Percentiles rank a stretch among this genome's conserved stretches.
phyloP scores from a whole-genome alignment of 2,888 invertebrate genomes.

The Glaucopsyche alexis region DNA sequence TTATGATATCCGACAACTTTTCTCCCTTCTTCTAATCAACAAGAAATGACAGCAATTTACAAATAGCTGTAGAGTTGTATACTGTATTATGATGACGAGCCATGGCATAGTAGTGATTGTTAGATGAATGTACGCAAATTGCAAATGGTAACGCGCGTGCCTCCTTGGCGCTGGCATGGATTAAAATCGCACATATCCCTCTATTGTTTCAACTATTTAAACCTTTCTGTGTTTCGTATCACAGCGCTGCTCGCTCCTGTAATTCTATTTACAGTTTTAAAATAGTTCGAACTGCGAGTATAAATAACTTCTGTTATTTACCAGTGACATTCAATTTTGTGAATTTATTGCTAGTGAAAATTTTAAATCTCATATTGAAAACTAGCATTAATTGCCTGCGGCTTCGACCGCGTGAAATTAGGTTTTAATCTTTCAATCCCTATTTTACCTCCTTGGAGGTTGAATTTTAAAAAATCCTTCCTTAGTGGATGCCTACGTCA shows the following conservation, averaged over 20 bases:
- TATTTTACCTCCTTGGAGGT: no score
- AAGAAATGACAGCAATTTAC: neutral
- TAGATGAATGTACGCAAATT: constrained; percentile 58
- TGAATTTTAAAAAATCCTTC: no score
- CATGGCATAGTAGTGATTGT: neutral
- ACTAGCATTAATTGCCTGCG: no score
- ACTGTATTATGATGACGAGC: neutral
- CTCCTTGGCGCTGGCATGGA: constrained; percentile 56
- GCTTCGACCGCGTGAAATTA: no score
- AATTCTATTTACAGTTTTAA: constrained; percentile 33
- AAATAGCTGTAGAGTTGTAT: no score
- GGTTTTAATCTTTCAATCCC: no score
- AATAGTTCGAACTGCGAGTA: neutral
- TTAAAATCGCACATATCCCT: constrained; percentile 60
- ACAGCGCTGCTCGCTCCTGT: constrained; percentile 38
- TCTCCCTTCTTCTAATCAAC: neutral
- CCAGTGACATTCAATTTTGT: neutral
- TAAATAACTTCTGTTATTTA: neutral
- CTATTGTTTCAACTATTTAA: constrained; percentile 57
- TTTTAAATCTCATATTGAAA: neutral
- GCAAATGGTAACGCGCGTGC: constrained; percentile 70
- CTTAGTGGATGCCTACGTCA: no score
- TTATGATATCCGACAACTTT: neutral
- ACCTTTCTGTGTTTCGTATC: constrained; percentile 51
- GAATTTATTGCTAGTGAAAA: neutral